Base-by-base conservation (phyloP, 1,140 invertebrate genomes). In the Globodera rostochiensis region DNA sequence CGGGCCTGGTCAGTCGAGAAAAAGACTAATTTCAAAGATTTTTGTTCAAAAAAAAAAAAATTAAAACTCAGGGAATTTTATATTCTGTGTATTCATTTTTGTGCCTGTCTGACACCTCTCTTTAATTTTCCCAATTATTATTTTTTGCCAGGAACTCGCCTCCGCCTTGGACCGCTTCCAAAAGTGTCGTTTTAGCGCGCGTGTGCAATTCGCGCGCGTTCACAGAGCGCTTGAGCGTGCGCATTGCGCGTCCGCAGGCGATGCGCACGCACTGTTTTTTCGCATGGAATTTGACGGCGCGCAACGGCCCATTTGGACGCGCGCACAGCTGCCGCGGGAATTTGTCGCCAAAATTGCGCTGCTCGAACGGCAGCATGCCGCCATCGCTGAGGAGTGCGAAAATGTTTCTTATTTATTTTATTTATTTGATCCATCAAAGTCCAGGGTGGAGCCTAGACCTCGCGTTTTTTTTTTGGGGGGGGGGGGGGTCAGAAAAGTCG, bases 231-330 rank as follows among this genome's bases (percentile, higher is more conserved):
- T 82, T 9, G n/a, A 46, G 11, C 46, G 49, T 8, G 36, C 50
- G 47, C 25, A 45, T 11, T 50, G 70, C 74, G 49, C 49, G 69
- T 60, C 57, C 11, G 57, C 15, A 4, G 57, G 15, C 57, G 66
- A 73, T 15, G 21, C 50, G 45, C 25, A 21, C 49, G 80, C 83
- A 67, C 49, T 82, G 21, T 82, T 82, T 9, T 71, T 82, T 21
- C 71, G 67, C 47, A 73, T 82, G 81, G 60, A 73, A 25, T 71
- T 82, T 15, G 47, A 46, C 3, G 67, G 19, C 15, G 4, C 15
- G 79, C 36, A 82, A 46, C 45, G 46, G 8, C 80, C 81, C n/a
- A 73, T 82, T 80, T 82, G 81, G 47, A 67, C 47, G 50, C n/a
- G 67, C 9, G 47, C 76, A 45, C 75, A 73, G 21, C 45, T 82